Evolutionary conservation across 2,888 invertebrate genomes (phyloP).

Genomic region (Tubulanus polymorphus): DNA sequence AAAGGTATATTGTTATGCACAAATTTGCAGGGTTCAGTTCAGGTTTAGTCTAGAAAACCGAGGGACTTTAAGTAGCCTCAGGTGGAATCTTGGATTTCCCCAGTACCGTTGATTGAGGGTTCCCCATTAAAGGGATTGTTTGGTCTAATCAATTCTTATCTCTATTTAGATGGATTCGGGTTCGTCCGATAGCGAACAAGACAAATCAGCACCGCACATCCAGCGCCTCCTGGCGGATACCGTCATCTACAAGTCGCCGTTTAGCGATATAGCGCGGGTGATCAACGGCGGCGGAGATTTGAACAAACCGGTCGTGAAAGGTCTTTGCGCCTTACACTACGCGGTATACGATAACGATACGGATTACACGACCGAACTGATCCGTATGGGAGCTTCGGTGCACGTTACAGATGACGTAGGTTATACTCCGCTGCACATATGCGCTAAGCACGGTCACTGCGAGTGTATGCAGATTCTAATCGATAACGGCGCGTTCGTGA

Average conservation of each 20-base stretch:
- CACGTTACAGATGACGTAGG: constrained; percentile 76
- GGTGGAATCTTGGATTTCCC: no score
- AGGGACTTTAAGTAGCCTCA: no score
- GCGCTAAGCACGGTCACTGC: constrained; percentile 79
- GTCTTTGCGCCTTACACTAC: constrained; percentile 84
- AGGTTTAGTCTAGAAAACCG: no score
- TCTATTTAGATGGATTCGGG: no score
- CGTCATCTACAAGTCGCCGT: constrained; percentile 79
- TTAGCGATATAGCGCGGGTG: constrained; percentile 81
- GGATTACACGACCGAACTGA: constrained; percentile 74
- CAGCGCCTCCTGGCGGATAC: constrained; percentile 85
- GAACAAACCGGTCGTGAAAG: constrained; percentile 78
- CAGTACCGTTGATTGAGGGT: no score
- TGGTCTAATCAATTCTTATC: no score
- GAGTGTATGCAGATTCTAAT: constrained; percentile 61
- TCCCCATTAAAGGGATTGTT: no score
- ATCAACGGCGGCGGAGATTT: constrained; percentile 72
- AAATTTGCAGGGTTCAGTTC: no score
- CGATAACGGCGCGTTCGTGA: constrained; percentile 73
- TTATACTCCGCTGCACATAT: constrained; percentile 83
- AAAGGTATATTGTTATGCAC: no score
- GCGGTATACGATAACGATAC: constrained; percentile 78
- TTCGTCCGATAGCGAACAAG: no score
- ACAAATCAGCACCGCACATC: no score
- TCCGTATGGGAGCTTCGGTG: constrained; percentile 64